phyloP scores from a whole-genome alignment of 2,113 vertebrate species.

The Ondatra zibethicus region DNA sequence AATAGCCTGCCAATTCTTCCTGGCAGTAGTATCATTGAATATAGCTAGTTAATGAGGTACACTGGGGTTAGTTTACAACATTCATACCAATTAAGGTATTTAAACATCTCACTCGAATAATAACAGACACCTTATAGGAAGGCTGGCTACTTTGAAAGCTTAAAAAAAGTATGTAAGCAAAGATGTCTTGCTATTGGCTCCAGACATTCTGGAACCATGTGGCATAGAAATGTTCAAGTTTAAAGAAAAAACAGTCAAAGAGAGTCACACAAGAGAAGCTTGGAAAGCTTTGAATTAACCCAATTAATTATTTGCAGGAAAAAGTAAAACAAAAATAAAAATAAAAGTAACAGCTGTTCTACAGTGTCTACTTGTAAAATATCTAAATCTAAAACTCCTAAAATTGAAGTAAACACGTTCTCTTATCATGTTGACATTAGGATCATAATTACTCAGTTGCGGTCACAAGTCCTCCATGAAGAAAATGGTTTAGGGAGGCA shows the following conservation, averaged over 20 bases:
- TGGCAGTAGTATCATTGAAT: conserved; percentile 58
- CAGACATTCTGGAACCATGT: conserved; percentile 37
- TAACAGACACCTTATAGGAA: conserved; percentile 61
- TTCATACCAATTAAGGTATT: conserved; percentile 69
- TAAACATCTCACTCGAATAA: conserved; percentile 63
- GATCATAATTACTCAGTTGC: neutral
- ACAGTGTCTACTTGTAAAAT: conserved; percentile 36
- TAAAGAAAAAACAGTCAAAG: conserved; percentile 24
- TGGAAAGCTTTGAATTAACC: neutral
- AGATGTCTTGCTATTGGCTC: neutral
- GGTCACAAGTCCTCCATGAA: neutral
- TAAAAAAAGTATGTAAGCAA: conserved; percentile 50
- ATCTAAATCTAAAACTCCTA: neutral
- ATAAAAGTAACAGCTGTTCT: neutral
- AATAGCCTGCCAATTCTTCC: conserved; percentile 65
- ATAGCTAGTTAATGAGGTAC: conserved; percentile 67
- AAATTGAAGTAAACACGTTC: neutral
- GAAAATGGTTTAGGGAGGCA: neutral
- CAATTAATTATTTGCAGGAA: conserved; percentile 40
- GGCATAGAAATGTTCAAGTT: neutral
- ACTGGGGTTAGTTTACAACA: conserved; percentile 66
- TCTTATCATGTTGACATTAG: neutral
- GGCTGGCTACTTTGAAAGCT: conserved; percentile 47
- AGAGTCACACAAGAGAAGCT: neutral
- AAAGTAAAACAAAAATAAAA: neutral